Conservation (phyloP, 1,140 invertebrate genomes). For the Drosophila ananassae region DNA sequence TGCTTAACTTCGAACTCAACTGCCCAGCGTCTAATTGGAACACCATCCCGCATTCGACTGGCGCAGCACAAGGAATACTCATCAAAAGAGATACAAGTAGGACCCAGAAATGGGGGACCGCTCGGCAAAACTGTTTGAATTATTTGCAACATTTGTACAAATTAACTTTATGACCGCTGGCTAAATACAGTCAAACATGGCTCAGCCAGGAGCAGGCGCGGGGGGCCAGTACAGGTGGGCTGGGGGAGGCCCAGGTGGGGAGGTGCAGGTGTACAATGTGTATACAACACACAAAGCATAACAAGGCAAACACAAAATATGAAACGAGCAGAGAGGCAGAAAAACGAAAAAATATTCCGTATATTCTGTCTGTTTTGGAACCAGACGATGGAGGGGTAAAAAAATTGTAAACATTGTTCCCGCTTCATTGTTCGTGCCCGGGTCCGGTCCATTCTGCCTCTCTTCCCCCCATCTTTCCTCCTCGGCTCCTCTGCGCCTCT, state of each 20-base stretch:
- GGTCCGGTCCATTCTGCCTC: not conserved
- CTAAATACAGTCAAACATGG: slow-evolving; percentile 80
- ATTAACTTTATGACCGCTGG: slow-evolving; percentile 81
- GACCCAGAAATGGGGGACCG: not conserved
- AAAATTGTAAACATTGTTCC: slow-evolving; percentile 80
- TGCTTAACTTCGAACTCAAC: not conserved
- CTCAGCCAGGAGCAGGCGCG: slow-evolving; percentile 26
- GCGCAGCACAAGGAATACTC: slow-evolving; percentile 32
- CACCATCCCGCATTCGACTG: not conserved
- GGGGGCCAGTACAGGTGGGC: slow-evolving; percentile 12
- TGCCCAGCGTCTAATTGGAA: not conserved
- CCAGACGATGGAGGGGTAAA: slow-evolving; percentile 11
- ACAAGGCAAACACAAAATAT: slow-evolving; percentile 75
- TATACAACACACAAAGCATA: slow-evolving; percentile 81
- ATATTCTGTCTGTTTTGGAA: slow-evolving; percentile 41
- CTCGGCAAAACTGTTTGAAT: slow-evolving; percentile 64
- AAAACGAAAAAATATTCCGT: slow-evolving; percentile 25
- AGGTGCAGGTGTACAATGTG: slow-evolving; percentile 61
- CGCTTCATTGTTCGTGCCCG: slow-evolving; percentile 72
- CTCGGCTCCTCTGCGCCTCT: not conserved
- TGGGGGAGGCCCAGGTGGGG: slow-evolving; percentile 1
- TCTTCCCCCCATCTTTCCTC: slow-evolving; percentile 10
- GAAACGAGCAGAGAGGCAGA: slow-evolving; percentile 35
- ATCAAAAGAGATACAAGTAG: slow-evolving; percentile 35
- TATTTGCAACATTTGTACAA: slow-evolving; percentile 82